A percentile compares a stretch with the other conserved stretches of the same genome.
These are phyloP conservation scores for Ammospiza nelsoni DNA, from an alignment of 2,113 vertebrate species.

Conservation along the genomic window DNA sequence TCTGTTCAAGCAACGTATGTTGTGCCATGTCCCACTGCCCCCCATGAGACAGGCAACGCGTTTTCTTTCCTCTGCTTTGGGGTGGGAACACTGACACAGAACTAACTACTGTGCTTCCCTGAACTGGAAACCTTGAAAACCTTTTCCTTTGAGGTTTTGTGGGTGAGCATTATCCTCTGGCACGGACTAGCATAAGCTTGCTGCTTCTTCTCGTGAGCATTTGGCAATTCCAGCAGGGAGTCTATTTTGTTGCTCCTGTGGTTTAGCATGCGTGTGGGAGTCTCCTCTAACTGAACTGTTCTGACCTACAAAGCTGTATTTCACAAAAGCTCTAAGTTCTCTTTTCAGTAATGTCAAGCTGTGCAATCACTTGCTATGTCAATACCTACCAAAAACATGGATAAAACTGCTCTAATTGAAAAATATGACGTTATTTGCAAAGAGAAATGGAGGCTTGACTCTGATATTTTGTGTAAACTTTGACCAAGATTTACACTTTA, in stretches of 20 bases:
- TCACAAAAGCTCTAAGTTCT: neutral
- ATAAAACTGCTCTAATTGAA: neutral
- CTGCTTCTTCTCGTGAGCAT: neutral
- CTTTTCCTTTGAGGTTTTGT: neutral
- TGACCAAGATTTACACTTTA: neutral
- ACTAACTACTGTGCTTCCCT: neutral
- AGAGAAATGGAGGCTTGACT: neutral
- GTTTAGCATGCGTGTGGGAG: neutral
- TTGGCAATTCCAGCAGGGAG: slow-evolving; percentile 34
- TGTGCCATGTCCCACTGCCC: neutral
- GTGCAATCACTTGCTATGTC: neutral
- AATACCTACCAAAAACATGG: neutral
- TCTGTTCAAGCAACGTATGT: rapidly evolving
- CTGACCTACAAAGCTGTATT: slow-evolving; percentile 24
- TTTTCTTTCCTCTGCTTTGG: neutral
- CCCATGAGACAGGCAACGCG: rapidly evolving
- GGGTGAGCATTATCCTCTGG: neutral
- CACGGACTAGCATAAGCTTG: neutral
- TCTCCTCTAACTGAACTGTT: slow-evolving; percentile 9
- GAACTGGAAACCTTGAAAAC: neutral
- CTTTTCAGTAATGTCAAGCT: slow-evolving; percentile 13
- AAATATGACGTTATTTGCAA: neutral
- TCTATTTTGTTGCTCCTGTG: neutral
- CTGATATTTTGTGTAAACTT: neutral
- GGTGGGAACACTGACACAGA: neutral